phyloP scores from a whole-genome alignment of 1,140 invertebrate species.

The Orchestia grillus region DNA sequence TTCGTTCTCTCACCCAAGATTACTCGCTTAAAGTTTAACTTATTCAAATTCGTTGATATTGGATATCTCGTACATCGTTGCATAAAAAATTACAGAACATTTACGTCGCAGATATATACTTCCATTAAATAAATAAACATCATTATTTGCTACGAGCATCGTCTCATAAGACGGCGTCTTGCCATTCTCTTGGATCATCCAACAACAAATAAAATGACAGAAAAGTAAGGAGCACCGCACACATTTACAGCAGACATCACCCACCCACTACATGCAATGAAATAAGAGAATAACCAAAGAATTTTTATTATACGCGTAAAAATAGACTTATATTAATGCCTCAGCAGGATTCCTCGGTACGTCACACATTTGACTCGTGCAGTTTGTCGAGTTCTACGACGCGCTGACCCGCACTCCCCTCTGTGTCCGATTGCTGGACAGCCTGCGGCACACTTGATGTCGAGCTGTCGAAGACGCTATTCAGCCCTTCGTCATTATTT shows the following conservation, averaged over 20 bases:
- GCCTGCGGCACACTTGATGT: background rate
- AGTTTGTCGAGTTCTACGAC: constrained; percentile 17
- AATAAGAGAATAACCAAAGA: background rate
- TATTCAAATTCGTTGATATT: background rate
- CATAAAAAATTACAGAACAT: background rate
- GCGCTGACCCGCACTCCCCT: background rate
- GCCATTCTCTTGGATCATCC: background rate
- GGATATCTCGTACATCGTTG: background rate
- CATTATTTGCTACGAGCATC: background rate
- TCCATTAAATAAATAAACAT: background rate
- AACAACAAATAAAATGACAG: background rate
- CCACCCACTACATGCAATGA: background rate
- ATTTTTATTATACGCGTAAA: background rate
- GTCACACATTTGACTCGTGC: constrained; percentile 28
- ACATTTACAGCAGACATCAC: background rate
- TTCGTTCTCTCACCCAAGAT: background rate
- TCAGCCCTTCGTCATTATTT: background rate
- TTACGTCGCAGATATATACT: background rate
- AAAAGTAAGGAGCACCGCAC: background rate
- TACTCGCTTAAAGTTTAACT: background rate
- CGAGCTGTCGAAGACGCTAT: background rate
- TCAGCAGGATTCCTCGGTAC: background rate
- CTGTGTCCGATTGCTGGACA: background rate
- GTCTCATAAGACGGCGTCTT: background rate
- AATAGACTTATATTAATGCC: background rate